Evolutionary conservation across 2,888 invertebrate genomes (phyloP).

Genomic region (Chouioia cunea): DNA sequence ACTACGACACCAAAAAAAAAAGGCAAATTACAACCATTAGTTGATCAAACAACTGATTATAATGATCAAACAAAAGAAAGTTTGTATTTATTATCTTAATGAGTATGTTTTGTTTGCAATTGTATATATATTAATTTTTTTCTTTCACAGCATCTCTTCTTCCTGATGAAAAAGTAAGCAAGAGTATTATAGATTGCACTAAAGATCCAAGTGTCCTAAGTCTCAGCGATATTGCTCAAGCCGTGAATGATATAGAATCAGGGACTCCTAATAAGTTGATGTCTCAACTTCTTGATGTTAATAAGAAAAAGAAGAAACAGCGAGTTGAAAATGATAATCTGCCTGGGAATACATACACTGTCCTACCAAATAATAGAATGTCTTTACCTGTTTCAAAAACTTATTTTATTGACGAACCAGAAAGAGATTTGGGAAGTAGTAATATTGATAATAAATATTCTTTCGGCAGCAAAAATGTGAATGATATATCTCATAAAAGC

Average conservation of each 20-base stretch:
- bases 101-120: background rate
- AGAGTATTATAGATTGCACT: slow-evolving; percentile 43
- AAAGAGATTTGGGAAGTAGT: slow-evolving; percentile 39
- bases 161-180: slow-evolving; percentile 45
- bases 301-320: slow-evolving; percentile 51
- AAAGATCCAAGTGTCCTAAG: slow-evolving; percentile 61
- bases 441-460: slow-evolving; percentile 53
- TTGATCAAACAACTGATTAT: slow-evolving; percentile 54
- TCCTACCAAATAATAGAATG: slow-evolving; percentile 46
- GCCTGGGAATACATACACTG: slow-evolving; percentile 51
- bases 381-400: slow-evolving; percentile 51
- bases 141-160: slow-evolving; percentile 25
- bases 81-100: slow-evolving; percentile 40
- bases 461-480: slow-evolving; percentile 52
- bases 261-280: slow-evolving; percentile 61
- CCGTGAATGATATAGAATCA: slow-evolving; percentile 52
- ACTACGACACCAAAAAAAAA: slow-evolving; percentile 56
- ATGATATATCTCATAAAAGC: slow-evolving; percentile 10
- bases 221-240: slow-evolving; percentile 60
- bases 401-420: slow-evolving; percentile 36
- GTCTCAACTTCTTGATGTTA: slow-evolving; percentile 60
- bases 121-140: slow-evolving; percentile 6
- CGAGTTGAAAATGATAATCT: slow-evolving; percentile 39
- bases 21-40: slow-evolving; percentile 52
- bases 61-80: slow-evolving; percentile 53